A percentile compares a stretch with the other conserved stretches of the same genome.
phyloP scores from a whole-genome alignment of 1,140 invertebrate genomes.

The Leptestheria dahalacensis region DNA sequence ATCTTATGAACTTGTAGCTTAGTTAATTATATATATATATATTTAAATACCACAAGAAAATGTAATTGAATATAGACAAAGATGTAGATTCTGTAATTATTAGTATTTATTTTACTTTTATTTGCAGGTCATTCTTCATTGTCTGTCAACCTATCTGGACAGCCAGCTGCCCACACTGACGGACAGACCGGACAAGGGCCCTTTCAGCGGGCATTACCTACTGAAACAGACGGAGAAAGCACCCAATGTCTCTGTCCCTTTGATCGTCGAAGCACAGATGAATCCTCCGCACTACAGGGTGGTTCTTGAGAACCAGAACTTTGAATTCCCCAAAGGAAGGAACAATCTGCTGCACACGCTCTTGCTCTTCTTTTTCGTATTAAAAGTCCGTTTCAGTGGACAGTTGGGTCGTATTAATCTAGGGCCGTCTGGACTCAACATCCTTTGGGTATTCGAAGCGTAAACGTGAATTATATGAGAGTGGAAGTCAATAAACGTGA shows the following conservation, averaged over 20 bases:
- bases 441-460: constrained; percentile 54
- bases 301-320: constrained; percentile 41
- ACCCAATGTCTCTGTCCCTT: constrained; percentile 24
- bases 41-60: too few relatives aligned
- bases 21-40: too few relatives aligned
- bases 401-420: constrained; percentile 61
- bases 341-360: constrained; percentile 70
- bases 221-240: constrained; percentile 41
- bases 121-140: constrained; percentile 61
- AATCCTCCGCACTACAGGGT: constrained; percentile 59
- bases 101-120: too few relatives aligned
- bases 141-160: constrained; percentile 65
- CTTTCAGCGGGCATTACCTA: constrained; percentile 51
- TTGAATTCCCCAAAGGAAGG: constrained; percentile 52
- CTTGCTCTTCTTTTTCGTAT: constrained; percentile 57
- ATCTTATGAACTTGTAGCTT: too few relatives aligned
- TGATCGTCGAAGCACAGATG: constrained; percentile 39
- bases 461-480: neutral
- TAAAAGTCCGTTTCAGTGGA: constrained; percentile 55
- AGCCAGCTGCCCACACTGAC: constrained; percentile 57
- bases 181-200: constrained; percentile 52
- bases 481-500: too few relatives aligned
- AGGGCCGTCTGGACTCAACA: constrained; percentile 58
- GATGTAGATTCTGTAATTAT: too few relatives aligned
- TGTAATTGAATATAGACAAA: too few relatives aligned